phyloP scores from a whole-genome alignment of 2,888 invertebrate genomes.

The Drosophila bunnanda region DNA sequence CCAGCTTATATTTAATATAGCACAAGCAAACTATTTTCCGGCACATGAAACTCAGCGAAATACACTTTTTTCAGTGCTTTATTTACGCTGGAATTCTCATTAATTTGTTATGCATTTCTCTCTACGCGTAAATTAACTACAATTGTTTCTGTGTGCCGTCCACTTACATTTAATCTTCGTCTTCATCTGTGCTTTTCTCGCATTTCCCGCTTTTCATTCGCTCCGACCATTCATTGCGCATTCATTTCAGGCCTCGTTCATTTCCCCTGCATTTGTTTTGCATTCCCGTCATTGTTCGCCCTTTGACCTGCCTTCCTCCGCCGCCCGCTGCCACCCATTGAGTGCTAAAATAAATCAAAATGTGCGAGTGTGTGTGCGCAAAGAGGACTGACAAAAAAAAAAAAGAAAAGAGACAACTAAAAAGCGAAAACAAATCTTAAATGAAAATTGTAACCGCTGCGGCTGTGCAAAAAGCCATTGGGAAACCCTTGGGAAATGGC shows the following conservation, averaged over 20 bases:
- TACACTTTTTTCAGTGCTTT: conserved; percentile 1
- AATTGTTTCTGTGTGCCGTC: conserved; percentile 69
- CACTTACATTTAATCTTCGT: conserved; percentile 76
- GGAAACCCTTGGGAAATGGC: conserved; percentile 31
- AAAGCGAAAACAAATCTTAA: conserved; percentile 74
- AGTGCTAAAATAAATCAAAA: conserved; percentile 79
- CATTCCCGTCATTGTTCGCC: conserved; percentile 53
- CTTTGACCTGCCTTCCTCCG: conserved; percentile 28
- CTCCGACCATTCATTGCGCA: conserved; percentile 58
- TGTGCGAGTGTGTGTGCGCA: conserved; percentile 33
- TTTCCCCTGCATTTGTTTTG: conserved; percentile 67
- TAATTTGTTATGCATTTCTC: conserved; percentile 75
- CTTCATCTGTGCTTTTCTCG: conserved; percentile 43
- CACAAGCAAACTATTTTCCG: neutral
- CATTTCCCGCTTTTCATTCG: conserved; percentile 53
- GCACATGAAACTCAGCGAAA: neutral
- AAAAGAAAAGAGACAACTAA: conserved; percentile 26
- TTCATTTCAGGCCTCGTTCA: conserved; percentile 59
- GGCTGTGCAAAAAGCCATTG: conserved; percentile 50
- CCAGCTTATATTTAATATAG: neutral
- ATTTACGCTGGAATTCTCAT: conserved; percentile 59
- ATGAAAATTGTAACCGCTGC: conserved; percentile 79
- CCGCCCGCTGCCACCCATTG: conserved; percentile 51
- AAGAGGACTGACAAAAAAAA: conserved; percentile 31
- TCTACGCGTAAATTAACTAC: conserved; percentile 76